A percentile compares a stretch with the other conserved stretches of the same genome.
These are phyloP conservation scores for Lophius piscatorius DNA, from an alignment of 2,113 vertebrate species.

Conservation along the genomic window DNA sequence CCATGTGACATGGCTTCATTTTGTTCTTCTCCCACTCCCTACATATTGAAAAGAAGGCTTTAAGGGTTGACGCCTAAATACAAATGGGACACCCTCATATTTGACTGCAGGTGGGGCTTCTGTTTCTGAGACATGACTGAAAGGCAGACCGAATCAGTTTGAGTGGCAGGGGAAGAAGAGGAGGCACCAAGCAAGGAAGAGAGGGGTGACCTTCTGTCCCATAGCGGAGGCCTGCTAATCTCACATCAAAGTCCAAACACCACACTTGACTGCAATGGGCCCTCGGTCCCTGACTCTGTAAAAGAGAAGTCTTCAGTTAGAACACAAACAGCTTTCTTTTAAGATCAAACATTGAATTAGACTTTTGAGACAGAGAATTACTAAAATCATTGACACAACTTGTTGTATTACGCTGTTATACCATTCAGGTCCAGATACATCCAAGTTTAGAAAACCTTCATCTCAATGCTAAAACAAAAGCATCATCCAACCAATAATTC, in stretches of 20 bases:
- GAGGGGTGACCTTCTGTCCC: slow-evolving; percentile 61
- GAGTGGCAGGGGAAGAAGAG: slow-evolving; percentile 32
- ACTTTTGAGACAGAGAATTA: not conserved
- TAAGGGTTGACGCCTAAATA: slow-evolving; percentile 56
- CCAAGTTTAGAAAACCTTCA: not conserved
- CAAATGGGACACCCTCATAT: slow-evolving; percentile 19
- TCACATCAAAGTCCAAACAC: slow-evolving; percentile 70
- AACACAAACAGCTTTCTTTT: slow-evolving; percentile 24
- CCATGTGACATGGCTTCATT: slow-evolving; percentile 4
- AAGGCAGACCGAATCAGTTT: slow-evolving; percentile 40
- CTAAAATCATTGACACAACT: not conserved
- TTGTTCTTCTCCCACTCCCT: not conserved
- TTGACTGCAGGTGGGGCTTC: slow-evolving; percentile 48
- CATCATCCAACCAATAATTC: not conserved
- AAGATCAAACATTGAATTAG: slow-evolving; percentile 13
- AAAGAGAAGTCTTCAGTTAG: slow-evolving; percentile 36
- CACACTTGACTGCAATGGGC: slow-evolving; percentile 32
- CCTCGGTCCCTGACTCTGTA: slow-evolving; percentile 21
- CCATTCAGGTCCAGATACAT: too few relatives aligned
- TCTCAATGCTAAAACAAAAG: not conserved
- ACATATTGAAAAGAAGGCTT: slow-evolving; percentile 48
- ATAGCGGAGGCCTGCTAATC: slow-evolving; percentile 63
- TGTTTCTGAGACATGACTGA: slow-evolving; percentile 40
- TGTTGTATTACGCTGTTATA: not conserved
- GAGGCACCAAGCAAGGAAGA: slow-evolving; percentile 40